Percentiles rank a stretch among this genome's conserved stretches.
phyloP scores from a whole-genome alignment of 2,113 vertebrate species.

The Carassius gibelio region DNA sequence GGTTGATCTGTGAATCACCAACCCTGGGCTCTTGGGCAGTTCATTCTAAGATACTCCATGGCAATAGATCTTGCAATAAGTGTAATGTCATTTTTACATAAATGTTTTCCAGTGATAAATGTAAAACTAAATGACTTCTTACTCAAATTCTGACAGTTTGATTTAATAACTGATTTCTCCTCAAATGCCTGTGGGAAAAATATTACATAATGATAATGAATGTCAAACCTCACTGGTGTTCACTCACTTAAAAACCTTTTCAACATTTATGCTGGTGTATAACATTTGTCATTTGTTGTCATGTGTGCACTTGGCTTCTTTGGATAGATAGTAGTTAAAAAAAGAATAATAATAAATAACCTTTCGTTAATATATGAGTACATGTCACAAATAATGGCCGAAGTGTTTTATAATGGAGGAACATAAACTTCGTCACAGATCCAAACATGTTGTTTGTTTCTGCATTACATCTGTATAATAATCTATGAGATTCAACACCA shows the following conservation, averaged over 20 bases:
- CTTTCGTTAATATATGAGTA: background rate
- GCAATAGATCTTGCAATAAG: background rate
- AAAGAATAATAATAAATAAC: background rate
- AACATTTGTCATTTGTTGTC: background rate
- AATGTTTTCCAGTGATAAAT: background rate
- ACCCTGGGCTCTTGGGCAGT: background rate
- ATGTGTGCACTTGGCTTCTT: background rate
- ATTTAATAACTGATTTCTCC: constrained; percentile 2
- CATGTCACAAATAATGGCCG: background rate
- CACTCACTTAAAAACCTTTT: background rate
- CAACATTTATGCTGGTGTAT: background rate
- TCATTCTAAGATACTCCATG: background rate
- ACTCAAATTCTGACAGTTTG: background rate
- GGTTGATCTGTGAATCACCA: background rate
- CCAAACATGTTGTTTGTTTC: too few species aligned
- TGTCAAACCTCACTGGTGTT: background rate
- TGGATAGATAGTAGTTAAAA: background rate
- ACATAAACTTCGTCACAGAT: background rate
- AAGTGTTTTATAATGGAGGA: background rate
- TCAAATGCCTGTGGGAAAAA: background rate
- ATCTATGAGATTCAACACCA: too few species aligned
- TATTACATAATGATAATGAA: background rate
- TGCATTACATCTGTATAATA: too few species aligned
- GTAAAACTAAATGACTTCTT: background rate
- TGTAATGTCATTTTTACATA: background rate